Conservation (phyloP, 2,888 invertebrate genomes). For the Heliconius cydno region DNA sequence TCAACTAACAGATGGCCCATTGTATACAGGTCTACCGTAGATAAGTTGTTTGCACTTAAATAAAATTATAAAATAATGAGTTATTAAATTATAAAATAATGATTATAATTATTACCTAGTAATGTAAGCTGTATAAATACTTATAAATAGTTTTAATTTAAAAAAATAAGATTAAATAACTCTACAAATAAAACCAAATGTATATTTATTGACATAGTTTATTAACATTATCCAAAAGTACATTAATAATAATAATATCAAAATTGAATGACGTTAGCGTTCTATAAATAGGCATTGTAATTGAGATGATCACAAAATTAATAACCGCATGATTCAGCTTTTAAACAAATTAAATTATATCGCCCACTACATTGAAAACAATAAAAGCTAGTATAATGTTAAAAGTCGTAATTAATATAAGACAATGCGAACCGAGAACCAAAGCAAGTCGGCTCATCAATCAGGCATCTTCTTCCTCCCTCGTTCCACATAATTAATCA, state of each 20-base stretch:
- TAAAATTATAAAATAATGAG: not conserved
- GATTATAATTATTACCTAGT: not conserved
- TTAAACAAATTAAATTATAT: slow-evolving; percentile 74
- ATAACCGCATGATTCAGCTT: slow-evolving; percentile 76
- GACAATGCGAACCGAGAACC: slow-evolving; percentile 69
- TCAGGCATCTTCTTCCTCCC: slow-evolving; percentile 68
- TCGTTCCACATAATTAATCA: slow-evolving; percentile 80
- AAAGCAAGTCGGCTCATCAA: slow-evolving; percentile 72
- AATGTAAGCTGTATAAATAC: not conserved
- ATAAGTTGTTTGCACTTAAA: slow-evolving; percentile 61
- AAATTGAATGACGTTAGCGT: slow-evolving; percentile 62
- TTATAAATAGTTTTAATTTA: not conserved
- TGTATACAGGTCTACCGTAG: slow-evolving; percentile 59
- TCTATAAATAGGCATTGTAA: slow-evolving; percentile 62
- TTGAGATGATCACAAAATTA: slow-evolving; percentile 71
- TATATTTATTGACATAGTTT: not conserved
- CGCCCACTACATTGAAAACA: slow-evolving; percentile 69
- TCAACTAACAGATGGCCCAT: slow-evolving; percentile 69
- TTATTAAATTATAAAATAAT: not conserved
- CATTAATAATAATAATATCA: slow-evolving; percentile 48
- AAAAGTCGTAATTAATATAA: slow-evolving; percentile 77
- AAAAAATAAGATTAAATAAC: not conserved
- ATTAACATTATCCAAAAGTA: not conserved
- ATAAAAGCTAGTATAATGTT: slow-evolving; percentile 74
- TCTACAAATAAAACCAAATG: not conserved